These are phyloP conservation scores for Gallirallus australis DNA, from an alignment of 2,797 vertebrate genomes.

Conservation along the genomic window DNA sequence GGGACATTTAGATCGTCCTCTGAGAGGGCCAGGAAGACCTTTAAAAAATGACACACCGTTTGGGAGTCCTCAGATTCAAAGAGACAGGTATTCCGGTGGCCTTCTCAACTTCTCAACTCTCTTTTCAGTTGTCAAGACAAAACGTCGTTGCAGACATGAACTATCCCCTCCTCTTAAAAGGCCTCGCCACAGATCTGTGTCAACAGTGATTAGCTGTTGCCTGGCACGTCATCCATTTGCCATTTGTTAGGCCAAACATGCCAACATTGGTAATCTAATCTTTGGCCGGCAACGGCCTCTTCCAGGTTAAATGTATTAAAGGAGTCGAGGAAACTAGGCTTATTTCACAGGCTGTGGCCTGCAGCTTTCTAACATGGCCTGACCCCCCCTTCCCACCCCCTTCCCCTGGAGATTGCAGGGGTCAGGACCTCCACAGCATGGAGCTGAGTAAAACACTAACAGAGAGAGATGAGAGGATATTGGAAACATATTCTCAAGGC, in stretches of 20 bases:
- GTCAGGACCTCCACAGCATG: slow-evolving; percentile 88
- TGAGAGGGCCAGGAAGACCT: slow-evolving; percentile 78
- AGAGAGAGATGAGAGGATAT: slow-evolving; percentile 90
- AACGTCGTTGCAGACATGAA: slow-evolving; percentile 67
- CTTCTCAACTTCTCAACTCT: slow-evolving; percentile 70
- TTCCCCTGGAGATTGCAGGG: slow-evolving; percentile 83
- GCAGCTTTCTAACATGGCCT: slow-evolving; percentile 74
- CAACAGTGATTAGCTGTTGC: slow-evolving; percentile 81
- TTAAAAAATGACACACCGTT: slow-evolving; percentile 72
- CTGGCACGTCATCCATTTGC: slow-evolving; percentile 71
- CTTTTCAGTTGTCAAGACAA: slow-evolving; percentile 44
- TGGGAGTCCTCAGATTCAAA: slow-evolving; percentile 68
- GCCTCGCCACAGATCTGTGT: slow-evolving; percentile 78
- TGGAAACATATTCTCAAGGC: slow-evolving; percentile 94
- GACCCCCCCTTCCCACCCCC: slow-evolving; percentile 77
- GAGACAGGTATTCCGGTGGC: slow-evolving; percentile 78
- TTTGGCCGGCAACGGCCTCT: slow-evolving; percentile 66
- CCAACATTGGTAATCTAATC: slow-evolving; percentile 80
- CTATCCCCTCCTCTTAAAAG: slow-evolving; percentile 69
- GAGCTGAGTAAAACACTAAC: slow-evolving; percentile 87
- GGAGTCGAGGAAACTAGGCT: slow-evolving; percentile 36
- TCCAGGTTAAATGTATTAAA: slow-evolving; percentile 83
- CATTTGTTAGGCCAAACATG: slow-evolving; percentile 79
- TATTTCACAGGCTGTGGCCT: slow-evolving; percentile 62
- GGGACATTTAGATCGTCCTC: slow-evolving; percentile 80